Base-by-base conservation (phyloP, 2,888 invertebrate genomes). In the Eupithecia abbreviata region DNA sequence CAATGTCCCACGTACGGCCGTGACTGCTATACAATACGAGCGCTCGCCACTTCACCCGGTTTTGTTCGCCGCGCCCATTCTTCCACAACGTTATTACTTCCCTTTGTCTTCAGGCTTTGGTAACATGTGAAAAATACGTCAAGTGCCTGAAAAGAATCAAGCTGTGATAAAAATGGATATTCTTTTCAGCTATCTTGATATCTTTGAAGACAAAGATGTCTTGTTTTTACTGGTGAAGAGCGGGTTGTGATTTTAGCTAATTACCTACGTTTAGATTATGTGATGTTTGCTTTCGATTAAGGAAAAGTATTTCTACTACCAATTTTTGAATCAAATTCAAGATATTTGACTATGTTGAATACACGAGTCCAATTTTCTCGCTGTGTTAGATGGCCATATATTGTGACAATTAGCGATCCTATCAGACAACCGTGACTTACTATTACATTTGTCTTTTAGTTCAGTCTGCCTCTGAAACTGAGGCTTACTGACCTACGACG, bases 61-160 rank as follows among this genome's bases (percentile, higher is more conserved):
- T 92, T 93, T 92, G 92, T 93, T 91, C 91, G 84, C 85, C 71
- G 76, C 51, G 84, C 86, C 90, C 85, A 92, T 92, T 93, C 93
- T 93, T 91, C 87, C 87, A 82, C 89, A 88, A 89, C 91, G 91
- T 92, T 92, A 92, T 92, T 91, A 90, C 90, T 88, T 83, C 83
- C 85, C 85, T 87, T 90, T 90, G 88, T 90, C 86, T 89, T 84
- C 85, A 79, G 81, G 85, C 86, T 87, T 86, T 86, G 82, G 85
- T 82, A 81, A 87, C 89, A 89, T 87, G 86, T 86, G 86, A 88
- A 89, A 88, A 89, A 88, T 85, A 86, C 85, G 86, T 82, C 86
- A 85, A 89, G 89, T 86, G 85, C 83, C 78, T 80, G 80, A 77
- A 80, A 85, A 84, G 79, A 80, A 80, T 80, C 75, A 69, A 73